Conservation (phyloP, 2,888 invertebrate genomes). For the Meiosimyza platycephala region DNA sequence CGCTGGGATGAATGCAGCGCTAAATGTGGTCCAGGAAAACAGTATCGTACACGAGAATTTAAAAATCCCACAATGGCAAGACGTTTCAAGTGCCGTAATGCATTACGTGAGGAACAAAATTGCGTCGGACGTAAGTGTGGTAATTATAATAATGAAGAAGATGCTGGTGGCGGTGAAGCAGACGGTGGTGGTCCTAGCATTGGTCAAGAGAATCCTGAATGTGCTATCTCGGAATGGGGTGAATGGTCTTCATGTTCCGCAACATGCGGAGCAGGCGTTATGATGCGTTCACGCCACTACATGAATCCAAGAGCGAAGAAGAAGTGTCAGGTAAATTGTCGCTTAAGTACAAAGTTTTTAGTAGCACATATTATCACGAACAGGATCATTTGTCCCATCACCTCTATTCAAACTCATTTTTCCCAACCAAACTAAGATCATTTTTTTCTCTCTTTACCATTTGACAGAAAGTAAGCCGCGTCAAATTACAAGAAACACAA, state of each 20-base stretch:
- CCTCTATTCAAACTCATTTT: too few species aligned
- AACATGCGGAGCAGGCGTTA: constrained; percentile 77
- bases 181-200: constrained; percentile 45
- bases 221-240: constrained; percentile 80
- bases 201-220: constrained; percentile 70
- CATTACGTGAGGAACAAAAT: constrained; percentile 62
- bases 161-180: constrained; percentile 47
- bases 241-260: constrained; percentile 84
- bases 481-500: constrained; percentile 68
- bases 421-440: neutral
- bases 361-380: too few species aligned
- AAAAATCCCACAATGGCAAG: constrained; percentile 59
- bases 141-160: constrained; percentile 57
- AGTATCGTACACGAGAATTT: constrained; percentile 62
- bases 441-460: neutral
- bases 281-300: constrained; percentile 78
- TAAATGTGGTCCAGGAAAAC: constrained; percentile 69
- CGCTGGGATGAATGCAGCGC: constrained; percentile 69
- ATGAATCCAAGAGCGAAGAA: constrained; percentile 73
- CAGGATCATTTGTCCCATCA: too few species aligned
- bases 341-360: neutral
- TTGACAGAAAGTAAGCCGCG: constrained; percentile 59
- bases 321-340: constrained; percentile 70
- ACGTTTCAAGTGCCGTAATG: constrained; percentile 58
- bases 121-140: constrained; percentile 65